These are phyloP conservation scores for Lithobates pipiens DNA, from an alignment of 2,797 vertebrate species.

Conservation along the genomic window DNA sequence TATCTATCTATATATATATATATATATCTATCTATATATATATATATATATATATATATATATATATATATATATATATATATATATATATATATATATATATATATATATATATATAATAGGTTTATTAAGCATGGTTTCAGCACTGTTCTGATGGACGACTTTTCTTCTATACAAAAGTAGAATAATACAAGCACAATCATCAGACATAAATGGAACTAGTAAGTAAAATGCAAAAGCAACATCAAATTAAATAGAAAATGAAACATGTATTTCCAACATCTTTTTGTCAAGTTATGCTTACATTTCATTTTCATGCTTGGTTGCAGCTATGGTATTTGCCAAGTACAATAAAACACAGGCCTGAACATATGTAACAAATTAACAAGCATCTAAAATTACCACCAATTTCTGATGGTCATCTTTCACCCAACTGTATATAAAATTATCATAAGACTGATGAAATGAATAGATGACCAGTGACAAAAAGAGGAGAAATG, in stretches of 20 bases:
- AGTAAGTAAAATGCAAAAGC: not conserved
- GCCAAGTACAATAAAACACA: not conserved
- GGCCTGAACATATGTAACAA: not conserved
- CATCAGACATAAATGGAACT: not conserved
- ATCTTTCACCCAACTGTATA: not conserved
- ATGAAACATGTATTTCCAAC: not conserved
- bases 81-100: too few relatives aligned
- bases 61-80: too few relatives aligned
- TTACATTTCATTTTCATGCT: not conserved
- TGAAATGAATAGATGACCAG: constrained; percentile 80
- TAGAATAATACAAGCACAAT: not conserved
- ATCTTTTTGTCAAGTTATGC: not conserved
- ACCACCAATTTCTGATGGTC: not conserved
- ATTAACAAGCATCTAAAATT: not conserved
- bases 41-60: too few relatives aligned
- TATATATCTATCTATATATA: too few relatives aligned
- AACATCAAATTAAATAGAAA: not conserved
- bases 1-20: too few relatives aligned
- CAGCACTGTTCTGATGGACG: not conserved
- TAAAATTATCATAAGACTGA: constrained; percentile 3
- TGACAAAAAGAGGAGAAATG: constrained; percentile 71
- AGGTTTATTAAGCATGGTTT: too few relatives aligned
- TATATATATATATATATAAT: too few relatives aligned
- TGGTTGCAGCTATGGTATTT: not conserved
- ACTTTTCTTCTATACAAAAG: not conserved